Evolutionary conservation across 1,140 invertebrate genomes (phyloP).

Genomic region (Drosophila tristis): DNA sequence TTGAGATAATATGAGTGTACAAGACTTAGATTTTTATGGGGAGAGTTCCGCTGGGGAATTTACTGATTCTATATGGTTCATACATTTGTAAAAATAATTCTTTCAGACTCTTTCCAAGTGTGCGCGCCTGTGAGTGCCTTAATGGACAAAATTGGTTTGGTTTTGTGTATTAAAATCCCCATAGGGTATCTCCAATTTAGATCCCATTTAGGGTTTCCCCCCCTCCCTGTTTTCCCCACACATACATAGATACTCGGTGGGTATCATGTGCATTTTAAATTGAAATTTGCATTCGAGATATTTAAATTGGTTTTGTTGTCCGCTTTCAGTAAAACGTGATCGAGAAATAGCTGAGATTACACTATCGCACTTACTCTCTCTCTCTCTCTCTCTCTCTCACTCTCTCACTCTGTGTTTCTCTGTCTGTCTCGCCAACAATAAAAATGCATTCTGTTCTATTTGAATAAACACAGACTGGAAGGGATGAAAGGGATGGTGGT

Average conservation of each 20-base stretch:
- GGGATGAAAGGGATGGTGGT: neutral
- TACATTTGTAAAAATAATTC: too few relatives aligned
- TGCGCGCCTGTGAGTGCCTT: too few relatives aligned
- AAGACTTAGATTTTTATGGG: too few relatives aligned
- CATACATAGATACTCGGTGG: neutral
- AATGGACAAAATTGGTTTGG: neutral
- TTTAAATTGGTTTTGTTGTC: slow-evolving; percentile 58
- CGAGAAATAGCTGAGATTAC: slow-evolving; percentile 29
- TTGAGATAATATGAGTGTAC: too few relatives aligned
- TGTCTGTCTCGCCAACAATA: too few relatives aligned
- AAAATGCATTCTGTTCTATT: slow-evolving; percentile 10
- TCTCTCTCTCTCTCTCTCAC: neutral
- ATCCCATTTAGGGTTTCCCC: slow-evolving; percentile 17
- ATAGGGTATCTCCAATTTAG: slow-evolving; percentile 21
- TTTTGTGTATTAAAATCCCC: slow-evolving; percentile 22
- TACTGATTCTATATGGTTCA: too few relatives aligned
- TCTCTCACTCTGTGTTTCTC: too few relatives aligned
- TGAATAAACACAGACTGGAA: slow-evolving; percentile 11
- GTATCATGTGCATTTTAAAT: slow-evolving; percentile 27
- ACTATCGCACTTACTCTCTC: neutral
- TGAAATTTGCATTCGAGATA: slow-evolving; percentile 65
- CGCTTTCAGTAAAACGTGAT: slow-evolving; percentile 60
- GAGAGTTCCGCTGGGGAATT: too few relatives aligned
- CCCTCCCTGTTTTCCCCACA: neutral
- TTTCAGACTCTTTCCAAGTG: too few relatives aligned